Evolutionary conservation across 2,888 invertebrate species (phyloP).

Genomic region (Leptinotarsa rubiginosa): DNA sequence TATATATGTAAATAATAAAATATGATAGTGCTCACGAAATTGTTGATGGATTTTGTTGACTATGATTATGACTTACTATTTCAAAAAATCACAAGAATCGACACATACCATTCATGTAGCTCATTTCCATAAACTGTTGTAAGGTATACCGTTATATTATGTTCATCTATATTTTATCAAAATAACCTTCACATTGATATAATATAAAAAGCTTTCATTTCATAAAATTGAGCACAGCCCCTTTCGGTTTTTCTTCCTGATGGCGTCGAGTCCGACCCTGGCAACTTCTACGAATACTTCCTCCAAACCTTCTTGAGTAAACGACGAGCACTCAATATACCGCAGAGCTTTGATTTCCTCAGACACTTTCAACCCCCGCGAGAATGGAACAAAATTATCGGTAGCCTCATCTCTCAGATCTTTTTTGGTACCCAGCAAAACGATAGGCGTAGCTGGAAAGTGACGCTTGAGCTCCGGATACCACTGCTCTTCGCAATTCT

Average conservation of each 20-base stretch:
- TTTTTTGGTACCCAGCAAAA: background rate
- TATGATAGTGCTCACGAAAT: no score
- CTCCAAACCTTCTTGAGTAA: background rate
- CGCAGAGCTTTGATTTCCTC: background rate
- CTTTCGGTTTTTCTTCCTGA: slow-evolving; percentile 5
- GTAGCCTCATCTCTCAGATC: slow-evolving; percentile 1
- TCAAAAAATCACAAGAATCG: no score
- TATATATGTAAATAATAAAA: no score
- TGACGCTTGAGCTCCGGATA: background rate
- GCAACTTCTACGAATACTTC: background rate
- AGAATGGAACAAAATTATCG: background rate
- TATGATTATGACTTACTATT: no score
- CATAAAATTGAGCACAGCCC: background rate
- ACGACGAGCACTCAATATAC: background rate
- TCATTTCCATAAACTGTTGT: no score
- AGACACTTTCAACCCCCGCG: background rate
- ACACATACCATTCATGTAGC: no score
- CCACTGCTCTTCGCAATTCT: background rate
- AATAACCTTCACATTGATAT: no score
- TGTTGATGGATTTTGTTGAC: no score
- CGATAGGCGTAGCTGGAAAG: background rate
- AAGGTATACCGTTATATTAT: no score
- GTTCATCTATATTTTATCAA: no score
- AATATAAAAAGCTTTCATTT: background rate
- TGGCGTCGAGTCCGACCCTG: background rate